Evolutionary conservation across 1,140 invertebrate species (phyloP).

Genomic region (Dendroctonus ponderosae): DNA sequence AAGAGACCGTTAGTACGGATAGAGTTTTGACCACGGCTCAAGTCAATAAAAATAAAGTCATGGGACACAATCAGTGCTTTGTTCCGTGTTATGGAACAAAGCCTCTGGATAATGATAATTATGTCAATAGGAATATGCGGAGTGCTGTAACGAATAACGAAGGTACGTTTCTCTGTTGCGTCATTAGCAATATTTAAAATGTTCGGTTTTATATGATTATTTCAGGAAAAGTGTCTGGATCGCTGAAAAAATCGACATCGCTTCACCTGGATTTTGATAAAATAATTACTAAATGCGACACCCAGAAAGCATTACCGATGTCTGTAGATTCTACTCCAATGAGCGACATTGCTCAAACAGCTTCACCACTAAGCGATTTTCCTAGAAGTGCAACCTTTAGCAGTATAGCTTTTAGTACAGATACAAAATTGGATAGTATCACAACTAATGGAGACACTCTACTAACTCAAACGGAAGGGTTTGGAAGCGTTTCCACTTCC

Average conservation of each 20-base stretch:
- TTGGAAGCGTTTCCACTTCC: slow-evolving; percentile 7
- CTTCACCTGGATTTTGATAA: slow-evolving; percentile 41
- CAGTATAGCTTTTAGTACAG: slow-evolving; percentile 33
- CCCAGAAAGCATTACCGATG: slow-evolving; percentile 39
- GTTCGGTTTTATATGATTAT: background rate
- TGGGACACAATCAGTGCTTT: slow-evolving; percentile 38
- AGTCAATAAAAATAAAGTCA: slow-evolving; percentile 41
- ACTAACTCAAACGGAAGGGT: slow-evolving; percentile 34
- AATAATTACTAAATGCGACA: slow-evolving; percentile 27
- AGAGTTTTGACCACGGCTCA: slow-evolving; percentile 32
- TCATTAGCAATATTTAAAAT: slow-evolving; percentile 10
- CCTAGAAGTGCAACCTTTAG: slow-evolving; percentile 29
- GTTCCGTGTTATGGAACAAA: slow-evolving; percentile 5
- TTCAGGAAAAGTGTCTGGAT: background rate
- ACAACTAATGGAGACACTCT: slow-evolving; percentile 37
- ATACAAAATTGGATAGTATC: slow-evolving; percentile 35
- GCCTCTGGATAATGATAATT: slow-evolving; percentile 40
- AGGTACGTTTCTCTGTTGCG: background rate
- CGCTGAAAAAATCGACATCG: slow-evolving; percentile 41
- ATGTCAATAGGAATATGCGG: slow-evolving; percentile 36
- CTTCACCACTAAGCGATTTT: slow-evolving; percentile 30
- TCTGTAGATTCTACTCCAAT: slow-evolving; percentile 47
- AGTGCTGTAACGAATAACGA: slow-evolving; percentile 4
- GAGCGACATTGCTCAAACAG: slow-evolving; percentile 36
- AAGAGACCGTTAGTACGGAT: slow-evolving; percentile 26